phyloP scores from a whole-genome alignment of 2,888 invertebrate species.

The Dryomyza anilis region DNA sequence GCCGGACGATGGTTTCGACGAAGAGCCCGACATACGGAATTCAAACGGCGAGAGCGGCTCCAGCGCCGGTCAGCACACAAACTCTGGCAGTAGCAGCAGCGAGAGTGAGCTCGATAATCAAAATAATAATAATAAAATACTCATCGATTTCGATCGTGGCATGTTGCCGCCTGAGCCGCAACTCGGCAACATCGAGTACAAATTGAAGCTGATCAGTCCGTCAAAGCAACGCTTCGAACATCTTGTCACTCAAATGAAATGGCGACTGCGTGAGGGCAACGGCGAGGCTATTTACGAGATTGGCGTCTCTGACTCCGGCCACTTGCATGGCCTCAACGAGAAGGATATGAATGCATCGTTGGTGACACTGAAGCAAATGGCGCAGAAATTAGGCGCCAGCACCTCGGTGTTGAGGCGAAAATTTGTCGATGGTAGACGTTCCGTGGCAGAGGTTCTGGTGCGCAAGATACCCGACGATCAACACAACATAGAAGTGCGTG shows the following conservation, averaged over 20 bases:
- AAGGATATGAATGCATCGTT: constrained; percentile 87
- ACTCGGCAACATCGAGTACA: constrained; percentile 95
- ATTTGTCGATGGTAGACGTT: constrained; percentile 64
- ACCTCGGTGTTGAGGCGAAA: constrained; percentile 76
- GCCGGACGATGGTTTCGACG: constrained; percentile 55
- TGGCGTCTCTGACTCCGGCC: constrained; percentile 90
- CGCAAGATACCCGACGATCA: constrained; percentile 87
- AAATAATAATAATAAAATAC: constrained; percentile 48
- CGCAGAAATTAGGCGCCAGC: constrained; percentile 81
- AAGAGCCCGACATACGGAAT: constrained; percentile 50
- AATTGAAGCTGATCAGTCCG: constrained; percentile 90
- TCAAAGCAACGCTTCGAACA: constrained; percentile 92
- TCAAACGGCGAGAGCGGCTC: constrained; percentile 40
- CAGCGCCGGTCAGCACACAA: constrained; percentile 40
- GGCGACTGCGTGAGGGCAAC: constrained; percentile 94
- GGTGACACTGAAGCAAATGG: constrained; percentile 86
- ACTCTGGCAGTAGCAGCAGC: constrained; percentile 39
- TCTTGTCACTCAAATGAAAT: constrained; percentile 98
- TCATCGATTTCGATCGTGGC: constrained; percentile 65
- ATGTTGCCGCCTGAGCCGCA: constrained; percentile 91
- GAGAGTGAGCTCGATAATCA: constrained; percentile 45
- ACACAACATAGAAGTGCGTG: constrained; percentile 85
- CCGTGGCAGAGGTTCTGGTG: constrained; percentile 86
- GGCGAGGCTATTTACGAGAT: constrained; percentile 98
- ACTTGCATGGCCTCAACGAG: constrained; percentile 81